phyloP scores from a whole-genome alignment of 2,113 vertebrate genomes.

The Pterophyllum scalare region DNA sequence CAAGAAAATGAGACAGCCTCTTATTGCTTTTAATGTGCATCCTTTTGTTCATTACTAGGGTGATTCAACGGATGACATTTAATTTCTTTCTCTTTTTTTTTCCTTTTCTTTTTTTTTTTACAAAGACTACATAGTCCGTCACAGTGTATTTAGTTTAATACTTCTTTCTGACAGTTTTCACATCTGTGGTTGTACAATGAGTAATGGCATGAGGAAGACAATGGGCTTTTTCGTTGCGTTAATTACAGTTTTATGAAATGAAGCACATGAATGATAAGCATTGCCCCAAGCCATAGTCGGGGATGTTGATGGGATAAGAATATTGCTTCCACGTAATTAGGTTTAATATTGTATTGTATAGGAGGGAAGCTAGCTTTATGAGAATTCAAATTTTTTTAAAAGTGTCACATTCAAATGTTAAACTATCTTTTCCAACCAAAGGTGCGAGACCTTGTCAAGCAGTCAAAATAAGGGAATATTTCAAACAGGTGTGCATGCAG shows the following conservation, averaged over 20 bases:
- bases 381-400: constrained; percentile 19
- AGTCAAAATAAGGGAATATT: background rate
- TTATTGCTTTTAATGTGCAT: background rate
- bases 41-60: background rate
- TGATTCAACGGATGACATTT: background rate
- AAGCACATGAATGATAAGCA: constrained; percentile 23
- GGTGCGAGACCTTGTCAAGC: background rate
- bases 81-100: too few species aligned
- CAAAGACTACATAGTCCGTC: background rate
- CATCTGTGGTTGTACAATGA: background rate
- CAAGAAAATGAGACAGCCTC: background rate
- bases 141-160: background rate
- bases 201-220: constrained; percentile 25
- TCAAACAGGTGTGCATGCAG: background rate
- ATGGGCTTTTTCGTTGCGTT: constrained; percentile 19
- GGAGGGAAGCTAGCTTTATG: constrained; percentile 10
- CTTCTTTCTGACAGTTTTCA: background rate
- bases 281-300: constrained; percentile 2
- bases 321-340: constrained; percentile 47
- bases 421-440: background rate
- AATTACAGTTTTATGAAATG: constrained; percentile 41
- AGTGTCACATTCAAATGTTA: background rate
- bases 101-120: background rate
- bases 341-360: constrained; percentile 35
- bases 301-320: constrained; percentile 34